Conservation (phyloP, 2,797 vertebrate genomes). For the Typhlichthys subterraneus region DNA sequence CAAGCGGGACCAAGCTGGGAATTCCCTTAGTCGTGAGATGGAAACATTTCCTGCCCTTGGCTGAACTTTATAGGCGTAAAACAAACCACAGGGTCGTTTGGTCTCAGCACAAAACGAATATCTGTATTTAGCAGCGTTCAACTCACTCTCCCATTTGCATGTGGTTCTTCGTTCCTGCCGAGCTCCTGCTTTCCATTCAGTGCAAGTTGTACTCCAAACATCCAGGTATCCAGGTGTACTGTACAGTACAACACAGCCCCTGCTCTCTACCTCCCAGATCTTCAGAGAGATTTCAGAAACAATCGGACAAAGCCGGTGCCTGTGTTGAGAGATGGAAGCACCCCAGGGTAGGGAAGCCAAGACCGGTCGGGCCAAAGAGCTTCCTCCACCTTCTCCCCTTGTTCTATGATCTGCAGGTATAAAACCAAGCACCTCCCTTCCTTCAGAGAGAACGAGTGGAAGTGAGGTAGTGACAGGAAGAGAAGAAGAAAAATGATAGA, state of each 20-base stretch:
- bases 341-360: constrained; percentile 43
- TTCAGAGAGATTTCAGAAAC: constrained; percentile 33
- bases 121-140: not conserved
- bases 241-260: constrained; percentile 18
- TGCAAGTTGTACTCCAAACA: constrained; percentile 37
- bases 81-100: not conserved
- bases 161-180: constrained; percentile 15
- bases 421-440: constrained; percentile 24
- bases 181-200: constrained; percentile 32
- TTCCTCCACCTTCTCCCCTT: constrained; percentile 43
- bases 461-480: constrained; percentile 15
- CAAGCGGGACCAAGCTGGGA: constrained; percentile 16
- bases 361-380: constrained; percentile 42
- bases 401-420: constrained; percentile 43
- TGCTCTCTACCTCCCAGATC: constrained; percentile 35
- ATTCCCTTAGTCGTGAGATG: constrained; percentile 9
- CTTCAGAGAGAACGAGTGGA: not conserved
- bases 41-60: not conserved
- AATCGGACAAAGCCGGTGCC: constrained; percentile 48
- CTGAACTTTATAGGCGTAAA: constrained; percentile 7
- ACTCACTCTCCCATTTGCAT: constrained; percentile 19
- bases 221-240: constrained; percentile 36
- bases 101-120: too few species aligned
- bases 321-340: constrained; percentile 51
- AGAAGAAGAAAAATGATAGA: not conserved